A percentile compares a stretch with the other conserved stretches of the same genome.
Conservation (phyloP, 2,797 vertebrate genomes). For the Petrocephalus sullivani region DNA sequence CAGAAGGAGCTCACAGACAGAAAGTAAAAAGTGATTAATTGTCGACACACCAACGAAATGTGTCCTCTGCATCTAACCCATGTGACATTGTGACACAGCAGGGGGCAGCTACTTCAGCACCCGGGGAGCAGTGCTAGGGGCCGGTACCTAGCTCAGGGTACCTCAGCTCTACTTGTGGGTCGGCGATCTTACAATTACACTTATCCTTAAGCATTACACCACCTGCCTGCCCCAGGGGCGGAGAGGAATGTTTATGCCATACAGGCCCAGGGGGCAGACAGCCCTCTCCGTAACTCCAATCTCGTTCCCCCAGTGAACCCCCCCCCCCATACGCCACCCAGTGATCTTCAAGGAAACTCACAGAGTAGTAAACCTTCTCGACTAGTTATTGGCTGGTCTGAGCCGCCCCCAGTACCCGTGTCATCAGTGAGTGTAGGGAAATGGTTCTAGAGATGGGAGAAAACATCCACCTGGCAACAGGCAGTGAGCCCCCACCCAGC, state of each 20-base stretch:
- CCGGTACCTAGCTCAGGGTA: too few species aligned
- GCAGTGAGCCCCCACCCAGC: slow-evolving; percentile 2
- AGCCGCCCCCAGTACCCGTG: background rate
- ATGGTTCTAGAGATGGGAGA: background rate
- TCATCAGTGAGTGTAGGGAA: background rate
- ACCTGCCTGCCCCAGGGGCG: background rate
- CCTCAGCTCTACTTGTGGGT: too few species aligned
- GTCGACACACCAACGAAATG: too few species aligned
- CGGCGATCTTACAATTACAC: too few species aligned
- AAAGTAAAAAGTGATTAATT: background rate
- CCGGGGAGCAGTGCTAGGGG: too few species aligned
- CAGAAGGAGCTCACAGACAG: background rate
- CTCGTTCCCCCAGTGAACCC: background rate
- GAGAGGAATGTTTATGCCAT: background rate
- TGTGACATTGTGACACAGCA: too few species aligned
- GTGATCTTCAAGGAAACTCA: background rate
- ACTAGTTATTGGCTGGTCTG: background rate
- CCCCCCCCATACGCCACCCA: background rate
- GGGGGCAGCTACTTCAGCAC: too few species aligned
- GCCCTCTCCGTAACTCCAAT: background rate
- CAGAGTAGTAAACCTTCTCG: background rate
- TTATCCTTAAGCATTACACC: too few species aligned
- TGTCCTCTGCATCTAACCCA: too few species aligned
- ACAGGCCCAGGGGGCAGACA: background rate
- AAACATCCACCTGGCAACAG: background rate